These are phyloP conservation scores for Leptinotarsa defecta DNA, from an alignment of 1,140 invertebrate species.

Conservation along the genomic window DNA sequence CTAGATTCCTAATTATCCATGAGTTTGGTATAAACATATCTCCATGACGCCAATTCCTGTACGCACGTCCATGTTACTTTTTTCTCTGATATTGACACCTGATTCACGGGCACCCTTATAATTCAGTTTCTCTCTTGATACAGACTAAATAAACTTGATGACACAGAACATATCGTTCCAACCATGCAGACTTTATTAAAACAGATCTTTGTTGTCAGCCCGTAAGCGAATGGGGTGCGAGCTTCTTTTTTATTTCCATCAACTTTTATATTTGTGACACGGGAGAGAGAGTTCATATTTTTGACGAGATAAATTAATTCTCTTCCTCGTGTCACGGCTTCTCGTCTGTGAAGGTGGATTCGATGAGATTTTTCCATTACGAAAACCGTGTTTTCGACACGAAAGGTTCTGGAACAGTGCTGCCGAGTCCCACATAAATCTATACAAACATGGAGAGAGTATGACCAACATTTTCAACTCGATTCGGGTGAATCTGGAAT, in stretches of 20 bases:
- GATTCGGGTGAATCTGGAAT: too few species aligned
- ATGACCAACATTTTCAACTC: too few species aligned
- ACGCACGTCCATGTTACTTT: neutral
- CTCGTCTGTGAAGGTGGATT: neutral
- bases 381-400: constrained; percentile 1
- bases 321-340: neutral
- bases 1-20: too few species aligned
- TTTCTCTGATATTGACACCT: neutral
- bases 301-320: constrained; percentile 10
- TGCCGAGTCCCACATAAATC: too few species aligned
- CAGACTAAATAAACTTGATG: constrained; percentile 6
- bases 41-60: too few species aligned
- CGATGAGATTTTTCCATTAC: constrained; percentile 4
- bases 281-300: constrained; percentile 3
- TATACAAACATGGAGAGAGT: too few species aligned
- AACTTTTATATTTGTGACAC: constrained; percentile 14
- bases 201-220: constrained; percentile 14
- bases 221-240: neutral
- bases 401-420: too few species aligned
- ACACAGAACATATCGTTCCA: neutral
- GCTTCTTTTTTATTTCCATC: constrained; percentile 9
- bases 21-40: too few species aligned
- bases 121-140: neutral
- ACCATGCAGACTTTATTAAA: constrained; percentile 17
- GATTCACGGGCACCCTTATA: neutral